phyloP scores from a whole-genome alignment of 2,888 invertebrate genomes.

The Congeria kusceri region DNA sequence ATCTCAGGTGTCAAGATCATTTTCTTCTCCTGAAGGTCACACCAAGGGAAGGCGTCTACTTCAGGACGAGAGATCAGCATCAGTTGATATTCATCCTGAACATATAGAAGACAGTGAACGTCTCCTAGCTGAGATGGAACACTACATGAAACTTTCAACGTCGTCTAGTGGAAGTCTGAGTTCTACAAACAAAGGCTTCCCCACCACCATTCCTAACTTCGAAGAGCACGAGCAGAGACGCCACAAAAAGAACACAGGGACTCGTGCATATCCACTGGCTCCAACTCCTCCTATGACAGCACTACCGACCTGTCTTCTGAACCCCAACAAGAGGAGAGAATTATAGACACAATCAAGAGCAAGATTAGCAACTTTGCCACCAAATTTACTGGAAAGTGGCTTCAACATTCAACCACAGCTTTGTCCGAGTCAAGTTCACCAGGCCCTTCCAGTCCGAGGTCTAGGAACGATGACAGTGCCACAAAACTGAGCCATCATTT shows the following conservation, averaged over 20 bases:
- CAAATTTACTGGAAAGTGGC: slow-evolving; percentile 64
- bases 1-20: slow-evolving; percentile 47
- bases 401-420: slow-evolving; percentile 12
- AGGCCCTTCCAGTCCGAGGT: slow-evolving; percentile 24
- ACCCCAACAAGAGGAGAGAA: slow-evolving; percentile 57
- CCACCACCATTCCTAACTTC: slow-evolving; percentile 62
- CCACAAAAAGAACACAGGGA: slow-evolving; percentile 66
- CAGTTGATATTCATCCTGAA: slow-evolving; percentile 55
- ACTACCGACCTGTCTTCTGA: slow-evolving; percentile 44
- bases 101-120: slow-evolving; percentile 73
- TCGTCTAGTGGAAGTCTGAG: slow-evolving; percentile 60
- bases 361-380: slow-evolving; percentile 74
- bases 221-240: slow-evolving; percentile 49
- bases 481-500: slow-evolving; percentile 47
- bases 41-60: slow-evolving; percentile 27
- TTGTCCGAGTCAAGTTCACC: slow-evolving; percentile 11
- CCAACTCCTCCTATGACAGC: slow-evolving; percentile 79
- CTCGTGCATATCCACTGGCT: slow-evolving; percentile 73
- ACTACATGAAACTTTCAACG: slow-evolving; percentile 75
- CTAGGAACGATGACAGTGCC: slow-evolving; percentile 51
- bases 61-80: slow-evolving; percentile 60
- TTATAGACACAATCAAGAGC: slow-evolving; percentile 78
- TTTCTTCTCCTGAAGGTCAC: slow-evolving; percentile 55
- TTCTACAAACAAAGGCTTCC: slow-evolving; percentile 68
- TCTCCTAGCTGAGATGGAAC: slow-evolving; percentile 81